Percentiles rank a stretch among this genome's conserved stretches.
Conservation (phyloP, 2,113 vertebrate species). For the Anguilla rostrata region DNA sequence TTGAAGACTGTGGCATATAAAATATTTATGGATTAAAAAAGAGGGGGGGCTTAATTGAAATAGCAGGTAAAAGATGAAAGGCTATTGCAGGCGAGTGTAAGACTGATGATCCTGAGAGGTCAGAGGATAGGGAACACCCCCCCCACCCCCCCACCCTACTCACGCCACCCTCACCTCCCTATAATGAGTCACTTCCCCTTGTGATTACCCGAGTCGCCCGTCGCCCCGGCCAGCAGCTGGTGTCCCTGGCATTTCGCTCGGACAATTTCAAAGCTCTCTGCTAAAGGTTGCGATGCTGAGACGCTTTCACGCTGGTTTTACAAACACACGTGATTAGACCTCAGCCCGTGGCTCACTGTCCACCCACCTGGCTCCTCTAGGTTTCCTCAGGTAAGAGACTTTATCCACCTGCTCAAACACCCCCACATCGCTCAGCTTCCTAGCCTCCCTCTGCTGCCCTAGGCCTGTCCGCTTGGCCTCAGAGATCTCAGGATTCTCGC, state of each 20-base stretch:
- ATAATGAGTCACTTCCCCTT: neutral
- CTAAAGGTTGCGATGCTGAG: neutral
- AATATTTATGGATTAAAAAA: conserved; percentile 8
- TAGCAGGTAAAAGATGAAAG: neutral
- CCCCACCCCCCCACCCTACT: neutral
- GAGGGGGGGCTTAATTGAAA: neutral
- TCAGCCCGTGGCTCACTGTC: neutral
- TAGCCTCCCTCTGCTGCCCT: too few species aligned
- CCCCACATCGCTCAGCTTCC: too few species aligned
- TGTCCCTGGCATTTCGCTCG: conserved; percentile 1
- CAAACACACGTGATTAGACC: neutral
- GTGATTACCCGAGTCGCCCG: neutral
- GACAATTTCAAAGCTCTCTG: neutral
- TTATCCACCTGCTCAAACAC: too few species aligned
- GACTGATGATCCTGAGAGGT: neutral
- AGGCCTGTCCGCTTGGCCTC: too few species aligned
- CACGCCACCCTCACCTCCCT: neutral
- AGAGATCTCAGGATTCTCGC: too few species aligned
- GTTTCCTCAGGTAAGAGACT: too few species aligned
- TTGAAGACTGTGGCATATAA: conserved; percentile 12
- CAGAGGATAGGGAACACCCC: neutral
- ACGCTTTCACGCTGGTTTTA: neutral
- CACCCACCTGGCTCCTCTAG: neutral
- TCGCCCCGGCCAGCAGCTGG: neutral
- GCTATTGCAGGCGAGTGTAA: neutral